Base-by-base conservation (phyloP, 2,113 vertebrate genomes). In the Zeus faber region DNA sequence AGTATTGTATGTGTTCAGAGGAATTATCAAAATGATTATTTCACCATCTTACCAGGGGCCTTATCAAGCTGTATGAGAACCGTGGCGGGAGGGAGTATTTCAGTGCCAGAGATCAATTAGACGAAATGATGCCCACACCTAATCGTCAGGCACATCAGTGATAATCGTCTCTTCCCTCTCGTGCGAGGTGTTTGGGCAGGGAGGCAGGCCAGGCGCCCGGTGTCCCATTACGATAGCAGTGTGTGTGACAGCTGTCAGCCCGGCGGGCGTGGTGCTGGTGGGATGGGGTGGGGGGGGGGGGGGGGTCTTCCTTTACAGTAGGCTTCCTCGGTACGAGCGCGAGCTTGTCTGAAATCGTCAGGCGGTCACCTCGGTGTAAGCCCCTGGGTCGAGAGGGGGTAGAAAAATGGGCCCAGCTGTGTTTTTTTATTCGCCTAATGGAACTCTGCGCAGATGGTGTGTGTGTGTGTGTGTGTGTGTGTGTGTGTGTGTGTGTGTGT, bases 241-340 rank as follows among this genome's bases (percentile, higher is more conserved):
- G 55, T 66, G 54, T 64, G 57, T 35, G 62, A 67, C 82, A 84
- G 85, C 77, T 83, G 82, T 76, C 65, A 35, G 72, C 59, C 72
- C 65, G 23, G 46, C 13, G 29, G 16, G n/a, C 14, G 43, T 11
- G 43, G 5, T 7, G 7, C 18, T 13, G 66, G 50, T 48, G 10
- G n/a, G 24, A 58, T 50, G 60, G 41, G 18, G 39, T 41, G 39
- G 16, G 39, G 16, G 10, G 8, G 13, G 33, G 4, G 33, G 11
- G 33, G 7, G 1, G 7, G 33, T 37, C 33, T 14, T 37, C 13
- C 3, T 37, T 10, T 33, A 33, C 33, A 35, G 33, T 35, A 35
- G 33, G 13, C 33, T 37, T 14, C 11, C 33, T 13, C 33, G n/a
- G 10, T 37, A 14, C 13, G 13, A 29, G 27, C 4, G 4, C 9